phyloP scores from a whole-genome alignment of 2,888 invertebrate genomes.

The Cryptocheilus praepositus region DNA sequence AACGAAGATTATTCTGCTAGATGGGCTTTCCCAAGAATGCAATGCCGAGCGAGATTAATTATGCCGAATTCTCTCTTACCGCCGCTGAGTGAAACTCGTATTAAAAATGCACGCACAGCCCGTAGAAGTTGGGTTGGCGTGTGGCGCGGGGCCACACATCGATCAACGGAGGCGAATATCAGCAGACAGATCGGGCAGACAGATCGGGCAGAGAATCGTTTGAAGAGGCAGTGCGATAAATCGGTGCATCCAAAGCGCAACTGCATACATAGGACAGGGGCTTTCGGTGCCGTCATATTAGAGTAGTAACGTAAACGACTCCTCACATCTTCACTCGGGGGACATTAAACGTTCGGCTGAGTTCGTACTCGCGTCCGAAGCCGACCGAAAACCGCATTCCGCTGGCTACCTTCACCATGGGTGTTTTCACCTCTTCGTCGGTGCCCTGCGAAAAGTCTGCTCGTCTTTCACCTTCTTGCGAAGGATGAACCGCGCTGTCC shows the following conservation, averaged over 20 bases:
- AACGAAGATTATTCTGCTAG: too few relatives aligned
- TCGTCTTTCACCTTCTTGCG: slow-evolving; percentile 16
- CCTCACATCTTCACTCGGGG: slow-evolving; percentile 14
- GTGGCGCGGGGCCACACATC: too few relatives aligned
- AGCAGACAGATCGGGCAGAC: too few relatives aligned
- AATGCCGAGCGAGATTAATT: too few relatives aligned
- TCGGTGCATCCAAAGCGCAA: not conserved
- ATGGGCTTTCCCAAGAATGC: too few relatives aligned
- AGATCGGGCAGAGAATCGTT: too few relatives aligned
- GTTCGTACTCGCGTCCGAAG: slow-evolving; percentile 38
- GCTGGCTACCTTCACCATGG: slow-evolving; percentile 58
- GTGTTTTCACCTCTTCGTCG: slow-evolving; percentile 59
- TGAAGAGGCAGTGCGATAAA: not conserved
- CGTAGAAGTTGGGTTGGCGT: too few relatives aligned
- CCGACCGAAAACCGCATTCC: slow-evolving; percentile 46
- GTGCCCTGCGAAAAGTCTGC: slow-evolving; percentile 41
- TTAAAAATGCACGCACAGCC: too few relatives aligned
- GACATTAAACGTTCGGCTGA: slow-evolving; percentile 42
- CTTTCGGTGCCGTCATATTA: slow-evolving; percentile 8
- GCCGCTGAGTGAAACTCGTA: too few relatives aligned
- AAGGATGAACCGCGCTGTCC: not conserved
- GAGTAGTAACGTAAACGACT: slow-evolving; percentile 3
- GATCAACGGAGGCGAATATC: too few relatives aligned
- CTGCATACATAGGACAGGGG: not conserved
- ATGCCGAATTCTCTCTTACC: too few relatives aligned